Conservation (phyloP, 2,888 invertebrate genomes). For the Junonia oenone region DNA sequence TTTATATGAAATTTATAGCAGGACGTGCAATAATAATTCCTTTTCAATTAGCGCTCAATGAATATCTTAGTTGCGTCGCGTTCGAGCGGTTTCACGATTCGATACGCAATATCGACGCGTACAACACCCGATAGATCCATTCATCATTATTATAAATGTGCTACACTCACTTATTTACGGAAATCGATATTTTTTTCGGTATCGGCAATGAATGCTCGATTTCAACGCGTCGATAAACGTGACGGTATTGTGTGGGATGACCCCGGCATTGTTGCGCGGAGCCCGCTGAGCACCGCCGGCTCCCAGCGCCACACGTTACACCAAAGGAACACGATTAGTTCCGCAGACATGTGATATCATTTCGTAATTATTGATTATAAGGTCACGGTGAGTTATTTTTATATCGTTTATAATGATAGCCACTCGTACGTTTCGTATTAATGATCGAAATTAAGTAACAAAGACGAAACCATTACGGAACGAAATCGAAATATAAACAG, state of each 20-base stretch:
- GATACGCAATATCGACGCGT: slow-evolving; percentile 69
- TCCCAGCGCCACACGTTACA: slow-evolving; percentile 38
- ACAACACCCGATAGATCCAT: slow-evolving; percentile 67
- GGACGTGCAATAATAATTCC: slow-evolving; percentile 57
- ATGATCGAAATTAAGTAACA: slow-evolving; percentile 8
- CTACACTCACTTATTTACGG: slow-evolving; percentile 79
- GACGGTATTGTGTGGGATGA: slow-evolving; percentile 69
- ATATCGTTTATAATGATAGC: slow-evolving; percentile 11
- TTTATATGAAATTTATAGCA: slow-evolving; percentile 68
- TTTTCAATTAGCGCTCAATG: slow-evolving; percentile 74
- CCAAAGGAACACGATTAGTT: slow-evolving; percentile 62
- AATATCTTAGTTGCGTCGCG: slow-evolving; percentile 50
- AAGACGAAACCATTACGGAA: not conserved
- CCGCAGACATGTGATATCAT: slow-evolving; percentile 60
- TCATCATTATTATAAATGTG: slow-evolving; percentile 80
- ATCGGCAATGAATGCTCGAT: slow-evolving; percentile 67
- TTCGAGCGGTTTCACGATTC: slow-evolving; percentile 65
- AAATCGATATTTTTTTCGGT: slow-evolving; percentile 80
- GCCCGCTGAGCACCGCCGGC: slow-evolving; percentile 57
- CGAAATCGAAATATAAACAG: not conserved
- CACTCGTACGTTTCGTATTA: slow-evolving; percentile 18
- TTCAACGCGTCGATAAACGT: slow-evolving; percentile 74
- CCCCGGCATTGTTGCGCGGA: slow-evolving; percentile 58
- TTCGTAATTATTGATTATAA: slow-evolving; percentile 75
- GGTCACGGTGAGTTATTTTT: slow-evolving; percentile 53